Conservation (phyloP, 1,140 invertebrate genomes). For the Drosophila nebulosa region DNA sequence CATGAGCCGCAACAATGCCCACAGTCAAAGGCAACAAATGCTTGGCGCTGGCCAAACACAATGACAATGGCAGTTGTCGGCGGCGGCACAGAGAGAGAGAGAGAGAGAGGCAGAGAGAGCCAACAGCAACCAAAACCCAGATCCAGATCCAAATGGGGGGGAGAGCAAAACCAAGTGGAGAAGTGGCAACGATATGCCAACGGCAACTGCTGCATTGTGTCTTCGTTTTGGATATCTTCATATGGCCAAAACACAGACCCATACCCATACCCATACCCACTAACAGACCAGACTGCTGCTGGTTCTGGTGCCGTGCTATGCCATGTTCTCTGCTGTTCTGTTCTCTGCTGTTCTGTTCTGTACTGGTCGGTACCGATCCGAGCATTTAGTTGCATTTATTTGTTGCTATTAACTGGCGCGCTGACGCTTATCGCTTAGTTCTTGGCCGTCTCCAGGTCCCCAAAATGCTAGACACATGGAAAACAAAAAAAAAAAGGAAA, state of each 20-base stretch:
- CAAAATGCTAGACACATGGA: conserved; percentile 56
- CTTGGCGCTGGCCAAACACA: conserved; percentile 36
- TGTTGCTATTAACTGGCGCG: conserved; percentile 80
- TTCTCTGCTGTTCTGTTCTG: not conserved
- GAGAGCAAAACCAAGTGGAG: conserved; percentile 46
- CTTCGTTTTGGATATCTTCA: conserved; percentile 80
- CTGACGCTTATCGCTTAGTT: conserved; percentile 71
- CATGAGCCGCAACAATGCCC: conserved; percentile 56
- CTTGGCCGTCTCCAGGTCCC: conserved; percentile 3
- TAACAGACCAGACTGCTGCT: no score
- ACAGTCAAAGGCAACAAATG: conserved; percentile 36
- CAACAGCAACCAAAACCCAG: conserved; percentile 5
- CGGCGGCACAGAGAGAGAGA: conserved; percentile 29
- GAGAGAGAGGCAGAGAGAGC: conserved; percentile 37
- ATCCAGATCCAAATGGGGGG: conserved; percentile 20
- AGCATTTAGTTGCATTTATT: conserved; percentile 81
- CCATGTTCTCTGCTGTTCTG: conserved; percentile 6
- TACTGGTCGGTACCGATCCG: conserved; percentile 10
- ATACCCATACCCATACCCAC: conserved; percentile 9
- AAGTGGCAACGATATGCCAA: conserved; percentile 72
- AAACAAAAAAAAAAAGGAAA: conserved; percentile 68
- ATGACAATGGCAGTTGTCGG: conserved; percentile 58
- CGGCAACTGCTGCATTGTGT: conserved; percentile 74
- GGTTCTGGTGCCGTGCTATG: not conserved
- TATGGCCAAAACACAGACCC: conserved; percentile 38